phyloP scores from a whole-genome alignment of 2,888 invertebrate species.

The Caenorhabditis sp. region DNA sequence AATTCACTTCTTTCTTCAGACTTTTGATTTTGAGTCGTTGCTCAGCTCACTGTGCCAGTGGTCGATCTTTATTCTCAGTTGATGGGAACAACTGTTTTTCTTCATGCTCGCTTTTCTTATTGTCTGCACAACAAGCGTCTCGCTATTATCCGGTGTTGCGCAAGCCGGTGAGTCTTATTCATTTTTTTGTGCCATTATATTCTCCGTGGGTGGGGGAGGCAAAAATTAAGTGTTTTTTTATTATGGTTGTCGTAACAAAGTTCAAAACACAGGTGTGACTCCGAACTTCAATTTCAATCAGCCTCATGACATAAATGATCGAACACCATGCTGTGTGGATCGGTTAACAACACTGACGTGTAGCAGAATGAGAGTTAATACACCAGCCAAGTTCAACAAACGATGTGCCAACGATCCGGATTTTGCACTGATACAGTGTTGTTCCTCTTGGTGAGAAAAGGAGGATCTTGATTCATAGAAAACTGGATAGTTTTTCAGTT shows the following conservation, averaged over 20 bases:
- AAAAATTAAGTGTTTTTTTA: conserved; percentile 1
- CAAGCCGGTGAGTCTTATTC: conserved; percentile 58
- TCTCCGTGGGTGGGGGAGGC: not conserved
- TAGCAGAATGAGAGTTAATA: conserved; percentile 69
- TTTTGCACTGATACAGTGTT: conserved; percentile 81
- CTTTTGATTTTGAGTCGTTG: conserved; percentile 20
- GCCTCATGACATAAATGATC: conserved; percentile 68
- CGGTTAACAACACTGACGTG: conserved; percentile 78
- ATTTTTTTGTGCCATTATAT: conserved; percentile 32
- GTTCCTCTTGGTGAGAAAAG: conserved; percentile 75
- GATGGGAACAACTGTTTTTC: conserved; percentile 57
- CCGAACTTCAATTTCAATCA: conserved; percentile 68
- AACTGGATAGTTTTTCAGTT: conserved; percentile 59
- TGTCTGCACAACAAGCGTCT: conserved; percentile 57
- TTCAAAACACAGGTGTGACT: conserved; percentile 19
- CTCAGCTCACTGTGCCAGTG: conserved; percentile 6
- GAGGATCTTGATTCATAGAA: not conserved
- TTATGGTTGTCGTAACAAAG: not conserved
- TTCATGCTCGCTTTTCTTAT: conserved; percentile 48
- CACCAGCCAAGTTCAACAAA: conserved; percentile 68
- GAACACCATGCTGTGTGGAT: conserved; percentile 81
- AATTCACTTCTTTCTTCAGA: conserved; percentile 16
- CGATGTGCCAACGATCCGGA: conserved; percentile 78
- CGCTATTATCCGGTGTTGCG: conserved; percentile 59
- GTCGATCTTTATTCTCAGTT: conserved; percentile 30